Percentiles rank a stretch among this genome's conserved stretches.
phyloP scores from a whole-genome alignment of 2,888 invertebrate species.

The Drosophila macrospina region DNA sequence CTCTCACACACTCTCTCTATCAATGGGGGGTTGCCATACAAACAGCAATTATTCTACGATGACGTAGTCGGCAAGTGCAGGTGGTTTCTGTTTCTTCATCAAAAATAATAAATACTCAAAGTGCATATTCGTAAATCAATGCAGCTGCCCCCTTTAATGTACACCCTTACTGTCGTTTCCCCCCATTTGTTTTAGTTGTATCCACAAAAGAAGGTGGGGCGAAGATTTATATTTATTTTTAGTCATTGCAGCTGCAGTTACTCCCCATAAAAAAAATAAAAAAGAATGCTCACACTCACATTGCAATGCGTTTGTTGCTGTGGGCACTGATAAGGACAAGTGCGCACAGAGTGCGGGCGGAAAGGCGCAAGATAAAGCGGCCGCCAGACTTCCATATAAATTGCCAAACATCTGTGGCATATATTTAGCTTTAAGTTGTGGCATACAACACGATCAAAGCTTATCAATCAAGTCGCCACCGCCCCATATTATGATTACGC shows the following conservation, averaged over 20 bases:
- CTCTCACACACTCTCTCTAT: not conserved
- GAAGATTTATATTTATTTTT: slow-evolving; percentile 63
- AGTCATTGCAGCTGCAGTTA: slow-evolving; percentile 59
- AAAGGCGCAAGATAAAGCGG: slow-evolving; percentile 62
- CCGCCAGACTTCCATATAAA: slow-evolving; percentile 5
- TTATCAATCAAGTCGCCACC: slow-evolving; percentile 39
- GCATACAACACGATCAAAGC: slow-evolving; percentile 36
- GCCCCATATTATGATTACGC: slow-evolving; percentile 27
- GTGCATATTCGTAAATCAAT: slow-evolving; percentile 55
- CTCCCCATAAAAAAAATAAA: slow-evolving; percentile 30
- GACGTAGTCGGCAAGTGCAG: slow-evolving; percentile 51
- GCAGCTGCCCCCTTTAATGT: slow-evolving; percentile 32
- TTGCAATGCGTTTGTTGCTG: slow-evolving; percentile 24
- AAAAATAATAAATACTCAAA: slow-evolving; percentile 50
- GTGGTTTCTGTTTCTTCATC: slow-evolving; percentile 61
- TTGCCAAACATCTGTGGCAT: slow-evolving; percentile 4
- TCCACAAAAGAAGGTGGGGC: slow-evolving; percentile 41
- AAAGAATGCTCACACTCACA: slow-evolving; percentile 3
- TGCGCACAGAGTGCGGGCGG: slow-evolving; percentile 60
- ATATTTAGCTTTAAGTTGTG: slow-evolving; percentile 36
- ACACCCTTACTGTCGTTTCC: not conserved
- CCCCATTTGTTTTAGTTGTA: slow-evolving; percentile 7
- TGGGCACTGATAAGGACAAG: slow-evolving; percentile 45
- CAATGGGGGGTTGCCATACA: slow-evolving; percentile 20
- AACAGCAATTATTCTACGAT: slow-evolving; percentile 37